A percentile compares a stretch with the other conserved stretches of the same genome.
Evolutionary conservation across 2,113 vertebrate genomes (phyloP).

Genomic region (Lontra canadensis): DNA sequence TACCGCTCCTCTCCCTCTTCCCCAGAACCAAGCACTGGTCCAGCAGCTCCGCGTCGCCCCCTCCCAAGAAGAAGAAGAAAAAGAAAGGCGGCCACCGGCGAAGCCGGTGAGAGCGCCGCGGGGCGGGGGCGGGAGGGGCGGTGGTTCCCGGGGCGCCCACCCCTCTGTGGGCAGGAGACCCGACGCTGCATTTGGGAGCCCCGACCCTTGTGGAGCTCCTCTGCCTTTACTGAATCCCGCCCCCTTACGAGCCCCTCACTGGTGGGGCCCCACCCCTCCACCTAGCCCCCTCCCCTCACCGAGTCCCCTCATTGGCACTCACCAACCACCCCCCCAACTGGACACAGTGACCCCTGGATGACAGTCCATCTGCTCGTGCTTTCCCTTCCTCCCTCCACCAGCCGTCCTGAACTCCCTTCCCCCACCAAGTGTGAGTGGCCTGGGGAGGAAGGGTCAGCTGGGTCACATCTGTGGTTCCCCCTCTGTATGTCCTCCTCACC

Average conservation of each 20-base stretch:
- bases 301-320: neutral
- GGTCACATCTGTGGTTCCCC: neutral
- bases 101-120: slow-evolving; percentile 90
- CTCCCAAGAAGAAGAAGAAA: slow-evolving; percentile 98
- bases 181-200: neutral
- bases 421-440: neutral
- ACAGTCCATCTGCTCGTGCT: too few species aligned
- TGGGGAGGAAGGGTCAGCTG: neutral
- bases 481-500: slow-evolving; percentile 26
- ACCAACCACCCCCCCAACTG: neutral
- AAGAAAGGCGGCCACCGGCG: slow-evolving; percentile 95
- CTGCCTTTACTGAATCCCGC: neutral
- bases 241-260: neutral
- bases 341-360: neutral
- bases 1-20: slow-evolving; percentile 35
- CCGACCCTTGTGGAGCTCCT: neutral
- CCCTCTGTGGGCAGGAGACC: neutral
- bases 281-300: neutral
- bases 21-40: slow-evolving; percentile 87
- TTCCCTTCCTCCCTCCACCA: neutral
- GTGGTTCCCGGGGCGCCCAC: neutral
- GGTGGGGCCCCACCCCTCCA: too few species aligned
- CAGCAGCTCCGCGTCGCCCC: slow-evolving; percentile 95
- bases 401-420: neutral
- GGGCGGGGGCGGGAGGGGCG: neutral